phyloP scores from a whole-genome alignment of 2,888 invertebrate genomes.

The Euzetes globulus region DNA sequence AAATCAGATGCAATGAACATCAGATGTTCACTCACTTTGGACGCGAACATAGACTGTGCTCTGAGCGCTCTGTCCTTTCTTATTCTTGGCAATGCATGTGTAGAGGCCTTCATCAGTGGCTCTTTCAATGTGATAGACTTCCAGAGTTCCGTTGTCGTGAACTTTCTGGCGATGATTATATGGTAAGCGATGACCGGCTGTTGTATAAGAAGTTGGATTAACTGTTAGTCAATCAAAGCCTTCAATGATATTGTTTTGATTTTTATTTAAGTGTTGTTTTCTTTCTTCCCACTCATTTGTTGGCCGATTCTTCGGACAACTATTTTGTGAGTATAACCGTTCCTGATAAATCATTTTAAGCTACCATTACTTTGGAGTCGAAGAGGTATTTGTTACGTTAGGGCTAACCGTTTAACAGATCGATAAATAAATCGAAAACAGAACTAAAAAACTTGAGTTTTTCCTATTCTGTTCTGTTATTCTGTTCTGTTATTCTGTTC shows the following conservation, averaged over 20 bases:
- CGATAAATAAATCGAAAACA: conserved; percentile 17
- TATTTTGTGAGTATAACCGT: neutral
- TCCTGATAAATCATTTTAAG: conserved; percentile 12
- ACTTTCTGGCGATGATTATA: conserved; percentile 44
- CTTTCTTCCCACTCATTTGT: neutral
- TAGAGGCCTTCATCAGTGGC: conserved; percentile 48
- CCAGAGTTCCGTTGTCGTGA: conserved; percentile 46
- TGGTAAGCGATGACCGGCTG: conserved; percentile 34
- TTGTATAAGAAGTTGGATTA: neutral
- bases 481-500: too few relatives aligned
- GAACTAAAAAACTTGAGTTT: neutral
- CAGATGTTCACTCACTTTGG: conserved; percentile 14
- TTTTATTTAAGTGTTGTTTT: conserved; percentile 12
- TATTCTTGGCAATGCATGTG: conserved; percentile 47
- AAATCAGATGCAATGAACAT: neutral
- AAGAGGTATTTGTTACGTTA: neutral
- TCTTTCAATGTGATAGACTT: conserved; percentile 45
- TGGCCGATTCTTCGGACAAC: neutral
- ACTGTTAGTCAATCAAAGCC: neutral
- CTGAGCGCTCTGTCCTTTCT: conserved; percentile 43
- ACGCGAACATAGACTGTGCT: conserved; percentile 31
- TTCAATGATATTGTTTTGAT: conserved; percentile 8
- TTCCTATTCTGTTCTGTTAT: neutral
- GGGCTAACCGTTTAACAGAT: conserved; percentile 19
- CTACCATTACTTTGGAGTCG: neutral